Base-by-base conservation (phyloP, 2,113 vertebrate genomes). In the Dromiciops gliroides region DNA sequence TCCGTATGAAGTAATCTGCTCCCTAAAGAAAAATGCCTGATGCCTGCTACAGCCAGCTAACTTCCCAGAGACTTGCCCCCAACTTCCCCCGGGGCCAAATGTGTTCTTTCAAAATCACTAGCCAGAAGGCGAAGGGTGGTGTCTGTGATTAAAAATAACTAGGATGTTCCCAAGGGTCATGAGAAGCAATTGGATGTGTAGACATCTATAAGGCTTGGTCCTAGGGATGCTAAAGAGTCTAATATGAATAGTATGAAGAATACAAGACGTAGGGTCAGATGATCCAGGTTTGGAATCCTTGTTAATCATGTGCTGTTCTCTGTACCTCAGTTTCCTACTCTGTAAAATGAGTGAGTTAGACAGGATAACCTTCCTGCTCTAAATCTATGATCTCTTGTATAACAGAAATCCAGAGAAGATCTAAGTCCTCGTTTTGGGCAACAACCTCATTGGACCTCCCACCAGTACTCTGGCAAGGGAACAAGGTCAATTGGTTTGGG, bases 81-180 rank as follows among this genome's bases (percentile, higher is more conserved):
- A 97, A 91, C 11, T 16, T 53, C 31, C 67, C 95, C 50, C 44
- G 51, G 23, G 56, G 53, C 96, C 94, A 97, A 96, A 67, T 75
- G 90, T 89, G 92, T 51, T 48, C 12, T 26, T 83, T 31, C 51
- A 14, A 88, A 96, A n/a, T 60, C 89, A 51, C 50, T 44, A 28
- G 50, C 22, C 24, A 31, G 23, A 83, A 83, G 67, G n/a, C 67
- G 23, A 16, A 83, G 67, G n/a, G 24, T 0, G 26, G 51, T 31
- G 83, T 51, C 90, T 56, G 8, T 50, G 52, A 91, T n/a, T 93
- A 91, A 94, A 96, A 92, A 91, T 10, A 94, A 26, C 93, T 51
- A n/a, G 50, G 25, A n/a, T 89, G 92, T 48, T 92, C 75, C 47
- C 6, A 10, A 44, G n/a, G 23, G 16, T 23, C 56, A 48, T 0